phyloP scores from a whole-genome alignment of 1,140 invertebrate species.

The Ceratina calcarata region DNA sequence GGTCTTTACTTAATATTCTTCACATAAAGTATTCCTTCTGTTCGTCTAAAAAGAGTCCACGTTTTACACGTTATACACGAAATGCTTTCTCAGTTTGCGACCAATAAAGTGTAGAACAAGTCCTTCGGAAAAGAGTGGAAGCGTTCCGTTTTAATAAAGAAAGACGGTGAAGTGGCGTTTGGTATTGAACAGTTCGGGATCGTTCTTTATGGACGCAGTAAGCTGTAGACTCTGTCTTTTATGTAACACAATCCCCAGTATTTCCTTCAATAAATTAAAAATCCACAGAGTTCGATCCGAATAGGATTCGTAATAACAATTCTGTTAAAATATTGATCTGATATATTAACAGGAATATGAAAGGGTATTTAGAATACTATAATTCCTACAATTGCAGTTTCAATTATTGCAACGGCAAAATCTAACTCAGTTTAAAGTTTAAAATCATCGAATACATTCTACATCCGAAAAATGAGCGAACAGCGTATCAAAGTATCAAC shows the following conservation, averaged over 20 bases:
- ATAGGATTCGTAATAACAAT: neutral
- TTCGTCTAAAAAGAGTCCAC: too few relatives aligned
- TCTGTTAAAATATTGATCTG: neutral
- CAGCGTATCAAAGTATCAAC: neutral
- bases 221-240: neutral
- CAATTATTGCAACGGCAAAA: too few relatives aligned
- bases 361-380: too few relatives aligned
- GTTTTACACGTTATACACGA: neutral
- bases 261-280: constrained; percentile 2
- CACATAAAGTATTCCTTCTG: constrained; percentile 9
- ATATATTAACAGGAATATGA: neutral
- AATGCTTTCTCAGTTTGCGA: neutral
- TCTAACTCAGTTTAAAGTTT: too few relatives aligned
- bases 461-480: too few relatives aligned
- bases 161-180: neutral
- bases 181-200: neutral
- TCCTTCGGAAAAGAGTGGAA: too few relatives aligned
- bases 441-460: too few relatives aligned
- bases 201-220: neutral
- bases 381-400: too few relatives aligned
- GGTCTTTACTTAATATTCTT: constrained; percentile 5
- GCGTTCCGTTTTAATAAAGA: neutral
- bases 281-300: neutral
- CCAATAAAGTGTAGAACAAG: neutral
- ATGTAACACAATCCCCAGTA: neutral